Conservation (phyloP, 2,888 invertebrate genomes). For the Hybos culiciformis region DNA sequence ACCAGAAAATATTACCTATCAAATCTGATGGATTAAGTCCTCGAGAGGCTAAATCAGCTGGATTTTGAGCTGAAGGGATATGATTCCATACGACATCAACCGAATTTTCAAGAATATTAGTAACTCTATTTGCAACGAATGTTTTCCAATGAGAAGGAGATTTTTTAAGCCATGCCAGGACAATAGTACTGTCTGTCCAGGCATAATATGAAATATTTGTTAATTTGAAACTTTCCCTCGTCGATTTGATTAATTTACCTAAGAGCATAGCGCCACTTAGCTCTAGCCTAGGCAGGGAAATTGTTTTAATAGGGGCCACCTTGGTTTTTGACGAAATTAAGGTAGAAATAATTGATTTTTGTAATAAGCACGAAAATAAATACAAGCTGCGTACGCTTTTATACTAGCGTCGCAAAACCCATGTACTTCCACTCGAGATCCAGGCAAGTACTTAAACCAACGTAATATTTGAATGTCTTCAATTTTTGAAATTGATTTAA, state of each 20-base stretch:
- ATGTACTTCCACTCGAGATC: background rate
- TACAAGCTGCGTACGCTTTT: background rate
- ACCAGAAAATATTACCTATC: conserved; percentile 14
- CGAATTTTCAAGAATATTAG: conserved; percentile 12
- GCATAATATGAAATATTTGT: conserved; percentile 8
- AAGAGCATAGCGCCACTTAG: conserved; percentile 12
- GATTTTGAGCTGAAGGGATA: conserved; percentile 14
- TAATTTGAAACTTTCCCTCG: background rate
- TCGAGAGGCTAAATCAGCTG: conserved; percentile 17
- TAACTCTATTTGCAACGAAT: conserved; percentile 16
- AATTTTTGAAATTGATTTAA: background rate
- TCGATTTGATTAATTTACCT: conserved; percentile 1
- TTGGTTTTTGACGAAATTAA: background rate
- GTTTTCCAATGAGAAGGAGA: conserved; percentile 17
- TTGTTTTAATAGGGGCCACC: background rate
- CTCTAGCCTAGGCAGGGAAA: background rate
- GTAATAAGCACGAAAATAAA: too few relatives aligned
- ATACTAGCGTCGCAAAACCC: background rate
- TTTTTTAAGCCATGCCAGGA: conserved; percentile 16
- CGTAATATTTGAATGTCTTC: background rate
- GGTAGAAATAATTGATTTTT: too few relatives aligned
- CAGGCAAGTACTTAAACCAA: background rate
- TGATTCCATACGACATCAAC: conserved; percentile 13
- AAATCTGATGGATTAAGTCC: conserved; percentile 12
- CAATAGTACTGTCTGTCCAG: conserved; percentile 14